Conservation (phyloP, 2,797 vertebrate genomes). For the Melanogrammus aeglefinus region DNA sequence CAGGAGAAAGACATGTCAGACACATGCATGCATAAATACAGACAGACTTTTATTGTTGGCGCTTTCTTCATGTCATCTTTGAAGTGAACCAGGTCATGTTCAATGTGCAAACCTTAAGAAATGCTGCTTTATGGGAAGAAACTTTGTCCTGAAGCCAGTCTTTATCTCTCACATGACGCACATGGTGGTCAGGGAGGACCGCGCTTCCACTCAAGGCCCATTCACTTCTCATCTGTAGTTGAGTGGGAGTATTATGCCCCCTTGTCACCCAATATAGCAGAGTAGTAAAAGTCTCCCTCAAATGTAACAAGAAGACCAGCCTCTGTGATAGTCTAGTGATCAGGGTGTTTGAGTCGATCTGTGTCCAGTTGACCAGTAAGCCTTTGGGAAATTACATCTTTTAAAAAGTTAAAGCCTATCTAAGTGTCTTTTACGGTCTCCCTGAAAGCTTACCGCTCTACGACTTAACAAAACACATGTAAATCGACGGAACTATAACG, state of each 20-base stretch:
- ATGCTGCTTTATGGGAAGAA: too few relatives aligned
- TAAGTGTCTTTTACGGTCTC: too few relatives aligned
- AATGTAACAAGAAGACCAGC: not conserved
- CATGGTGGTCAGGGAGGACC: not conserved
- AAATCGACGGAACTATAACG: too few relatives aligned
- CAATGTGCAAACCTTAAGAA: not conserved
- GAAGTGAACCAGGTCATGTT: not conserved
- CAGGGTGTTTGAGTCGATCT: too few relatives aligned
- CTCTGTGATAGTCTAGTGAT: not conserved
- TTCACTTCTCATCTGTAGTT: not conserved
- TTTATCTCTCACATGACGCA: not conserved
- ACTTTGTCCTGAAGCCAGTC: not conserved
- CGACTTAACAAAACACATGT: too few relatives aligned
- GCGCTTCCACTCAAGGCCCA: not conserved
- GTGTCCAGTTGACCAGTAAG: not conserved
- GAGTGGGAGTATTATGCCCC: not conserved
- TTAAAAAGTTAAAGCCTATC: too few relatives aligned
- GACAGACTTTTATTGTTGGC: not conserved
- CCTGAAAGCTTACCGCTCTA: too few relatives aligned
- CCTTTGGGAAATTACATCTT: not conserved
- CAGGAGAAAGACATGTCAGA: not conserved
- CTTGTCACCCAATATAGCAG: not conserved
- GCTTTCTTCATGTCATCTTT: not conserved
- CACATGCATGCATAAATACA: not conserved
- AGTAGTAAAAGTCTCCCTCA: not conserved